Conservation (phyloP, 2,113 vertebrate species). For the Zootoca vivipara region DNA sequence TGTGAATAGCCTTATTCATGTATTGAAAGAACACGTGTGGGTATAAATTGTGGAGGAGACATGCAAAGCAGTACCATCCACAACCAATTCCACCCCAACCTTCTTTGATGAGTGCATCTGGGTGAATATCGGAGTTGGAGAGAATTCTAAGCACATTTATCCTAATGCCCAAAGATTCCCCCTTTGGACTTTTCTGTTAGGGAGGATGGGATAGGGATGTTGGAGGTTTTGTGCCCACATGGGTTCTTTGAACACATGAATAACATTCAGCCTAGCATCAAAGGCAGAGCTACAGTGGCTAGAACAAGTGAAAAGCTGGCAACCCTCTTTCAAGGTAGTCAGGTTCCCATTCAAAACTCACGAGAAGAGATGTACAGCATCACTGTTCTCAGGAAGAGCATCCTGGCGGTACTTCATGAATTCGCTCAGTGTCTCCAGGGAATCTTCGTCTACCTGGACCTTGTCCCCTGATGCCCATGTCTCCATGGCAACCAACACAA, state of each 20-base stretch:
- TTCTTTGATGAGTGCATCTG: no score
- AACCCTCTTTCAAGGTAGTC: not conserved
- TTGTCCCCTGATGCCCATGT: constrained; percentile 90
- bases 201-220: not conserved
- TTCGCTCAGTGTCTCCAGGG: constrained; percentile 85
- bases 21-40: no score
- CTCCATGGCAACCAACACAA: constrained; percentile 97
- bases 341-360: constrained; percentile 68
- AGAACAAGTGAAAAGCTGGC: not conserved
- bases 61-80: no score
- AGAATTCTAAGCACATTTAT: not conserved
- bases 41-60: no score
- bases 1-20: not conserved
- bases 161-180: not conserved
- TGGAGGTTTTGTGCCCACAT: not conserved
- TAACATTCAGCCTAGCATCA: not conserved
- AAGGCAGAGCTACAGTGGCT: not conserved
- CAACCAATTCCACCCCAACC: no score
- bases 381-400: constrained; percentile 83
- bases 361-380: constrained; percentile 93
- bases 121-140: not conserved
- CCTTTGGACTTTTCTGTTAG: not conserved
- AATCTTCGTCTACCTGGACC: constrained; percentile 84
- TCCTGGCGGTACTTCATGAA: constrained; percentile 91
- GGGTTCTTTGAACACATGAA: not conserved